These are phyloP conservation scores for Todiramphus chloris DNA, from an alignment of 2,113 vertebrate genomes.

Conservation along the genomic window DNA sequence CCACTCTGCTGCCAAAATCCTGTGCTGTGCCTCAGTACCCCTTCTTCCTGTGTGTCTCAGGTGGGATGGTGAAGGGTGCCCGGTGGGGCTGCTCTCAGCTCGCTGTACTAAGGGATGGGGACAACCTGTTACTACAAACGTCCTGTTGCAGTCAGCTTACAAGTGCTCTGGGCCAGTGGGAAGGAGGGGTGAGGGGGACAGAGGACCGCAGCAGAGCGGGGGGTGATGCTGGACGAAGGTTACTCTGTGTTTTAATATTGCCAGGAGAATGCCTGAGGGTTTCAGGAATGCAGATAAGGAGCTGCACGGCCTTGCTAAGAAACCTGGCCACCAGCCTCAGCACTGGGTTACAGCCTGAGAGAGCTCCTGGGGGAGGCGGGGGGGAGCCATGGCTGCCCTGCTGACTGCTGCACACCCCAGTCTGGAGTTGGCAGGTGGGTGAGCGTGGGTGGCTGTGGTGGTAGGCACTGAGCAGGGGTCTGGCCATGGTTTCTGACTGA, in stretches of 20 bases:
- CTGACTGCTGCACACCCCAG: background rate
- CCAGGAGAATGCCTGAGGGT: constrained; percentile 69
- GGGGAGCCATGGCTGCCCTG: background rate
- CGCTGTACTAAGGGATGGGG: background rate
- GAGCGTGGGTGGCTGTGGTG: background rate
- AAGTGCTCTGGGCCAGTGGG: background rate
- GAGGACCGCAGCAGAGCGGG: background rate
- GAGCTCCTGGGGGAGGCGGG: background rate
- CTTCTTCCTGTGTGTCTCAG: background rate
- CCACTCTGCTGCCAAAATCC: background rate
- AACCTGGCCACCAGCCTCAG: constrained; percentile 50
- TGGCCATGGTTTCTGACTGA: background rate
- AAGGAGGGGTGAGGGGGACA: background rate
- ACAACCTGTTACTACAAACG: constrained; percentile 32
- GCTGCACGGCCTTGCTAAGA: constrained; percentile 51
- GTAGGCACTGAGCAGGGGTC: background rate
- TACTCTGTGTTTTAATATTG: constrained; percentile 69
- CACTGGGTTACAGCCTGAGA: constrained; percentile 1
- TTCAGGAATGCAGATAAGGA: constrained; percentile 74
- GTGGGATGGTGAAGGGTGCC: background rate
- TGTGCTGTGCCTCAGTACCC: background rate
- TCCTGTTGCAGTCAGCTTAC: background rate
- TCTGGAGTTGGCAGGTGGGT: background rate
- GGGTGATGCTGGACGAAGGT: constrained; percentile 64
- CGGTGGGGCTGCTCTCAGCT: background rate